Percentiles rank a stretch among this genome's conserved stretches.
These are phyloP conservation scores for Mus spretus DNA, from an alignment of 2,797 vertebrate species.

Conservation along the genomic window DNA sequence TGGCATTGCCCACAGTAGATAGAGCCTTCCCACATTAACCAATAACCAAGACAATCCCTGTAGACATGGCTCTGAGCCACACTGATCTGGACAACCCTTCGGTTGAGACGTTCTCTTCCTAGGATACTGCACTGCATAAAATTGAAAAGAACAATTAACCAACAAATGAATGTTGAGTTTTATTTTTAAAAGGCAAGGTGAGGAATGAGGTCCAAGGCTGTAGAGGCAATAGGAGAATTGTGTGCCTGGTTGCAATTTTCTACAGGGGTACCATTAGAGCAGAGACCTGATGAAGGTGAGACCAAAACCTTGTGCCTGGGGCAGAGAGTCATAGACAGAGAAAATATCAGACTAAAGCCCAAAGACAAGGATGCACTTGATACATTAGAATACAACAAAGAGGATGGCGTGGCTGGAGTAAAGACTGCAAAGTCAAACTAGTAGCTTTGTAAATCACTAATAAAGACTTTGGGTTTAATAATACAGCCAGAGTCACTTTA, in stretches of 20 bases:
- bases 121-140: not conserved
- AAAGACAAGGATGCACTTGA: not conserved
- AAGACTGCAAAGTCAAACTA: not conserved
- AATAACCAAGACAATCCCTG: no score
- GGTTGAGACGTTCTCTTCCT: not conserved
- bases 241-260: not conserved
- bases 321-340: not conserved
- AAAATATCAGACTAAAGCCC: not conserved
- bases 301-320: not conserved
- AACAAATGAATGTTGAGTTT: not conserved
- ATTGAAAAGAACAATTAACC: not conserved
- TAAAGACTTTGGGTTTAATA: conserved; percentile 18
- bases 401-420: not conserved
- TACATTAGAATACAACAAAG: not conserved
- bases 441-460: not conserved
- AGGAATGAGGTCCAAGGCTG: not conserved
- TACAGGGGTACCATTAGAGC: not conserved
- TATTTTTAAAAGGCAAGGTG: not conserved
- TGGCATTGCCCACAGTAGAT: not conserved
- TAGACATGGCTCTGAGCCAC: not conserved
- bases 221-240: not conserved
- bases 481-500: not conserved
- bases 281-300: not conserved
- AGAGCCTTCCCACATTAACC: no score
- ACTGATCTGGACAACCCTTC: not conserved